phyloP scores from a whole-genome alignment of 2,888 invertebrate species.

The Mimumesa dahlbomi region DNA sequence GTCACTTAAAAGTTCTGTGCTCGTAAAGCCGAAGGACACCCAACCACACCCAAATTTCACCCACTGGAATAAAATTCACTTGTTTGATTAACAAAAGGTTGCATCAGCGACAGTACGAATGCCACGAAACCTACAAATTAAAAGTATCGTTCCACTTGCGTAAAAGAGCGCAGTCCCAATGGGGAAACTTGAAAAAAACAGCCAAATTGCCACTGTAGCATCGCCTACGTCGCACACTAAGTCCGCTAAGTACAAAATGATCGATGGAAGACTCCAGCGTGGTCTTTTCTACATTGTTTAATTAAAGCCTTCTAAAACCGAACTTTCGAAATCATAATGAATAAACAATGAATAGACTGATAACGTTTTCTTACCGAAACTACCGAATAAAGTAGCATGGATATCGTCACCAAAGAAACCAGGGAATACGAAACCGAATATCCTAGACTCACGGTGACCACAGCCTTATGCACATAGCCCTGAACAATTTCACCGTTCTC shows the following conservation, averaged over 20 bases:
- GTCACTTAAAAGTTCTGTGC: conserved; percentile 59
- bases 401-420: conserved; percentile 53
- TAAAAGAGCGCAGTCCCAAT: conserved; percentile 61
- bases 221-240: conserved; percentile 66
- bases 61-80: conserved; percentile 58
- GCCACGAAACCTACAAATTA: conserved; percentile 63
- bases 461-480: conserved; percentile 62
- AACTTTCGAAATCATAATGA: too few species aligned
- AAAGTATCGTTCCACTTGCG: conserved; percentile 44
- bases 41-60: conserved; percentile 70
- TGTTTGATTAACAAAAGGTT: too few species aligned
- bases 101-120: too few species aligned
- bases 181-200: conserved; percentile 62
- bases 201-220: conserved; percentile 63
- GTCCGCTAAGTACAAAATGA: conserved; percentile 65
- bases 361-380: conserved; percentile 62
- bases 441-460: conserved; percentile 67
- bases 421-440: conserved; percentile 65
- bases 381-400: conserved; percentile 69
- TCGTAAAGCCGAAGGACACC: conserved; percentile 70
- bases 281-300: conserved; percentile 60
- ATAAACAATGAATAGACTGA: too few species aligned
- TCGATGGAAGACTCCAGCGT: conserved; percentile 70
- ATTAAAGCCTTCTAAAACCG: too few species aligned
- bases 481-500: conserved; percentile 65